Evolutionary conservation across 2,113 vertebrate species (phyloP).

Genomic region (Sorex araneus): DNA sequence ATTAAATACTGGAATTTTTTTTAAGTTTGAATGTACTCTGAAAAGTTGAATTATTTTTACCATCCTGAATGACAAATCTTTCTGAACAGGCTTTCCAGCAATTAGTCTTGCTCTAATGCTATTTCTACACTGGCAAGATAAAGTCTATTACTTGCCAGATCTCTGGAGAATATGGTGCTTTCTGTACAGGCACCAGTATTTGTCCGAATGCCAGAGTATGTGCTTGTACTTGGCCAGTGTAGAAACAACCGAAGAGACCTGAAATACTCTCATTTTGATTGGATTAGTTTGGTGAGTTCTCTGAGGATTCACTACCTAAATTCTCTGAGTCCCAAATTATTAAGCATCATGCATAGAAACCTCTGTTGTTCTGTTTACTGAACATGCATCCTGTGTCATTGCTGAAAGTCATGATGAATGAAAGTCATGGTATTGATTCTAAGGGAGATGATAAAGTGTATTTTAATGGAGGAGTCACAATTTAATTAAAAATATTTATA

Average conservation of each 20-base stretch:
- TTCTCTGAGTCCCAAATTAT: conserved; percentile 59
- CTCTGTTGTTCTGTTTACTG: conserved; percentile 37
- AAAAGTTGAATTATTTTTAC: conserved; percentile 85
- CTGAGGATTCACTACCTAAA: conserved; percentile 57
- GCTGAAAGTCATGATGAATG: conserved; percentile 9
- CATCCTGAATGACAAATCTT: conserved; percentile 85
- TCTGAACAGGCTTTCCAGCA: conserved; percentile 84
- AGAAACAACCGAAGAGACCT: conserved; percentile 70
- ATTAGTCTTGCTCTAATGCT: conserved; percentile 85
- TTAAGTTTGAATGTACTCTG: conserved; percentile 83
- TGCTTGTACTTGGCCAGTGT: conserved; percentile 76
- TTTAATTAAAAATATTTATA: conserved; percentile 23
- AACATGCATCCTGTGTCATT: background rate
- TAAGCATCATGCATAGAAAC: conserved; percentile 47
- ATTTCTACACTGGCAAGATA: conserved; percentile 85
- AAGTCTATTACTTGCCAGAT: conserved; percentile 81
- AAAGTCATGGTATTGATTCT: background rate
- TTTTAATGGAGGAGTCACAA: background rate
- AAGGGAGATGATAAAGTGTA: background rate
- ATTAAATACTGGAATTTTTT: conserved; percentile 81
- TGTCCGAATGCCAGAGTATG: conserved; percentile 80
- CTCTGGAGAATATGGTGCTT: conserved; percentile 83
- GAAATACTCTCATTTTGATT: conserved; percentile 59
- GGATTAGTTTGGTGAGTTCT: conserved; percentile 63
- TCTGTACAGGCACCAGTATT: conserved; percentile 75